phyloP scores from a whole-genome alignment of 2,888 invertebrate species.

The Aphodius sticticus region DNA sequence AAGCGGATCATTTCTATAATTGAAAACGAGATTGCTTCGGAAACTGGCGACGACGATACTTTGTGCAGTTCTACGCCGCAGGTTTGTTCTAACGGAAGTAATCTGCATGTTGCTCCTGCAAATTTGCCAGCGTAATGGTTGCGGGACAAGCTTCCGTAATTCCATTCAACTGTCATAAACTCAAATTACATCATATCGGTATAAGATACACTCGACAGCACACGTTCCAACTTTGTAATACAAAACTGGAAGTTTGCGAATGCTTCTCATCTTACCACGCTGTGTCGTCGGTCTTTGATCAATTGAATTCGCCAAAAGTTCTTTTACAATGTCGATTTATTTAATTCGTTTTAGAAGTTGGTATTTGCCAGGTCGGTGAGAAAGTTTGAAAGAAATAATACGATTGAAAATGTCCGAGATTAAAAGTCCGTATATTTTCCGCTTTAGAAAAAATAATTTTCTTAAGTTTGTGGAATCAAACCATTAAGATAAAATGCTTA shows the following conservation, averaged over 20 bases:
- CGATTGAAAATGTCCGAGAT: too few relatives aligned
- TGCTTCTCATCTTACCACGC: background rate
- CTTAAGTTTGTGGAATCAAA: too few relatives aligned
- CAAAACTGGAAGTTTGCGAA: background rate
- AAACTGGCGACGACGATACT: background rate
- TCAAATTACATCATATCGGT: background rate
- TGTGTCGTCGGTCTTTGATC: background rate
- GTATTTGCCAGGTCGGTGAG: too few relatives aligned
- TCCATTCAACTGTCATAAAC: background rate
- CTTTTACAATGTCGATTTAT: too few relatives aligned
- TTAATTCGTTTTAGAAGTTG: too few relatives aligned
- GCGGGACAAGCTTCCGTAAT: background rate
- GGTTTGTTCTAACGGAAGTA: background rate
- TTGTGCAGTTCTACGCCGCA: background rate
- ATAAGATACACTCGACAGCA: background rate
- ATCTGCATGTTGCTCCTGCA: background rate
- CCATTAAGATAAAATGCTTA: too few relatives aligned
- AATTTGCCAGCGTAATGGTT: background rate
- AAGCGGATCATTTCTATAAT: background rate
- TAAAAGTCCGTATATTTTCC: too few relatives aligned
- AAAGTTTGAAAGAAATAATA: too few relatives aligned
- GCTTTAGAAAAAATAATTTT: too few relatives aligned
- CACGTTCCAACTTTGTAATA: background rate
- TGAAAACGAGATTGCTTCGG: background rate
- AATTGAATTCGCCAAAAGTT: too few relatives aligned